Base-by-base conservation (phyloP, 2,888 invertebrate species). In the Heliconius erato region DNA sequence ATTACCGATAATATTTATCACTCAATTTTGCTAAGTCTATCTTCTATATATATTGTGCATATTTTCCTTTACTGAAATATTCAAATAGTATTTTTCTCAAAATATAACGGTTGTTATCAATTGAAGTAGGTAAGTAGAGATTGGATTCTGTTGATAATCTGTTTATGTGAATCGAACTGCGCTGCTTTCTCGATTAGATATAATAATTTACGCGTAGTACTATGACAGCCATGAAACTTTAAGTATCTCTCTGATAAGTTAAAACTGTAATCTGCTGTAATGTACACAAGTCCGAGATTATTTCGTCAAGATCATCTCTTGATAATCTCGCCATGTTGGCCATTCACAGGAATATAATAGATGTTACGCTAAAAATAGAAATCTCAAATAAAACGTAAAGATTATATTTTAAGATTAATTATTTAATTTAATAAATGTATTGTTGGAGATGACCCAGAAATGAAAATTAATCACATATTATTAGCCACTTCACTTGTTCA, bases 401-500 rank as follows among this genome's bases (percentile, higher is more conserved):
- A n/a, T 40, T 11, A 59, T 74, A 4, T 32, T 35, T 12, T 74
- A 11, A 40, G 1, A 74, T 32, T 59, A 32, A n/a, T 59, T 74
- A 76, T 63, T 12, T 54, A 19, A 26, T 85, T 83, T 77, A 80
- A 78, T 81, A 79, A 28, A 76, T 83, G 68, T 79, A 85, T 87
- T 89, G 77, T 72, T 78, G 82, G 65, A 84, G 85, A 81, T 91
- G 90, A 90, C 91, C 92, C 86, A 91, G 86, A 90, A 91, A 84
- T 76, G 23, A 84, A 83, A 89, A 90, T 92, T 88, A 89, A 91
- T 91, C 88, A 89, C 89, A 88, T 89, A 88, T 32, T 89, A 89
- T 87, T 89, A 85, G 86, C 86, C 88, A 90, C 90, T 89, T 89
- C 89, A 90, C 87, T 89, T 88, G 89, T 88, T 91, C 89, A 89